phyloP scores from a whole-genome alignment of 2,888 invertebrate species.

The Xanthia togata region DNA sequence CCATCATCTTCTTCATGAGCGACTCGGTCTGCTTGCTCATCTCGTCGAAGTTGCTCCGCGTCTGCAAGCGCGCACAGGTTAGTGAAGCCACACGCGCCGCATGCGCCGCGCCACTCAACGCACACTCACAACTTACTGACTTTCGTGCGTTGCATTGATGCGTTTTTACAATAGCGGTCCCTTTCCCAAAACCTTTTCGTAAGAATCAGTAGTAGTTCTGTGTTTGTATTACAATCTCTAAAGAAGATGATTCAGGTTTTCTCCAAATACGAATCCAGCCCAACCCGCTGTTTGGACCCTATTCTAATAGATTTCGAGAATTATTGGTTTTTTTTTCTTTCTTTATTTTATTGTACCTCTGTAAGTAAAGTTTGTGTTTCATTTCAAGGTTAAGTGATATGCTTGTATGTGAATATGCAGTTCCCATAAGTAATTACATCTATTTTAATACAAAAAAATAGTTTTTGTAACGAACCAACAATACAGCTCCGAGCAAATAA shows the following conservation, averaged over 20 bases:
- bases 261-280: background rate
- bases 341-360: background rate
- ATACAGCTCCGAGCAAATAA: background rate
- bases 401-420: background rate
- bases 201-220: background rate
- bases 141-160: background rate
- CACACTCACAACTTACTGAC: constrained; percentile 29
- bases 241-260: background rate
- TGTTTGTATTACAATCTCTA: background rate
- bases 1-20: constrained; percentile 99
- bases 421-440: background rate
- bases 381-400: background rate
- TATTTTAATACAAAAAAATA: background rate
- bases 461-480: background rate
- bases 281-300: background rate
- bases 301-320: background rate
- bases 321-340: background rate
- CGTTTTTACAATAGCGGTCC: background rate
- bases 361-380: background rate
- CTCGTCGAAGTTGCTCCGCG: constrained; percentile 97
- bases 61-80: constrained; percentile 89
- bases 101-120: constrained; percentile 48
- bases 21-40: constrained; percentile 97
- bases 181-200: background rate
- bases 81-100: constrained; percentile 50